These are phyloP conservation scores for Pheosia gnoma DNA, from an alignment of 2,888 invertebrate species.

Conservation along the genomic window DNA sequence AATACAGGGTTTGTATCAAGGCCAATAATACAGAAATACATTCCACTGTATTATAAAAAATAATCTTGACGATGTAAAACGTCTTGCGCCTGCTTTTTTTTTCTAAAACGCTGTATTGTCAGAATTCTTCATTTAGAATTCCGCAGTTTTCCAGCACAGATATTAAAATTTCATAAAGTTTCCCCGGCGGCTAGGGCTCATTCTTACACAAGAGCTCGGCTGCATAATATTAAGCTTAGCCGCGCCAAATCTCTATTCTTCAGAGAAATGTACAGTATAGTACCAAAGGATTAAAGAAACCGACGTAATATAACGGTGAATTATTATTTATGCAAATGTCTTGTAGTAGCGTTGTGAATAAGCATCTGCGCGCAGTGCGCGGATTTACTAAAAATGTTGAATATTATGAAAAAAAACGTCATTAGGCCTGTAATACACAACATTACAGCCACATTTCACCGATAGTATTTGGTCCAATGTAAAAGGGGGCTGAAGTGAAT, in stretches of 20 bases:
- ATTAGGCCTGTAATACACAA: too few relatives aligned
- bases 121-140: constrained; percentile 46
- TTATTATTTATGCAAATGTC: constrained; percentile 48
- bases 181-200: constrained; percentile 59
- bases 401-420: not conserved
- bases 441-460: too few relatives aligned
- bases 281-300: constrained; percentile 55
- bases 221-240: constrained; percentile 65
- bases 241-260: constrained; percentile 62
- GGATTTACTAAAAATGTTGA: constrained; percentile 9
- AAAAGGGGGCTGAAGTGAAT: too few relatives aligned
- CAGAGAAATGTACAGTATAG: constrained; percentile 39
- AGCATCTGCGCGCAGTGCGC: not conserved
- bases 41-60: not conserved
- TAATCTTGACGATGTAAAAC: constrained; percentile 9
- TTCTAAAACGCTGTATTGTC: constrained; percentile 19
- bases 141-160: constrained; percentile 50
- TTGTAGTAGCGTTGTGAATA: not conserved
- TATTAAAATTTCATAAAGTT: constrained; percentile 75
- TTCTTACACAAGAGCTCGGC: constrained; percentile 60
- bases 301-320: constrained; percentile 17
- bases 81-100: constrained; percentile 14
- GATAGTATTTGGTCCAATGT: too few relatives aligned
- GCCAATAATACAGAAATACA: too few relatives aligned
- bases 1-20: too few relatives aligned